Conservation (phyloP, 2,797 vertebrate species). For the Megalops cyprinoides region DNA sequence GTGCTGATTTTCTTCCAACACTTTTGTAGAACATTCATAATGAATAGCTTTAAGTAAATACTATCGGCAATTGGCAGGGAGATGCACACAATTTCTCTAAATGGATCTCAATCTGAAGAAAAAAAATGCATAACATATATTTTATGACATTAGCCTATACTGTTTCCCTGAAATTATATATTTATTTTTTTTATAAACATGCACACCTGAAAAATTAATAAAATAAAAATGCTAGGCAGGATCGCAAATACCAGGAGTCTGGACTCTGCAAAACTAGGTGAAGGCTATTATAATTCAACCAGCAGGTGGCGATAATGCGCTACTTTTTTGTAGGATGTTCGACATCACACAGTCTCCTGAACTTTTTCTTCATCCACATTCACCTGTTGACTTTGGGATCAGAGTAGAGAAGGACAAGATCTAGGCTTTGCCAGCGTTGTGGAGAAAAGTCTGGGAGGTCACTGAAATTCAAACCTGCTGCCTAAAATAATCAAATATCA, state of each 20-base stretch:
- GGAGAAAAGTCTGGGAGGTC: background rate
- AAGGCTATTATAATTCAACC: slow-evolving; percentile 47
- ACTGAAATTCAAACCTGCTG: slow-evolving; percentile 7
- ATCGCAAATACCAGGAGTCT: background rate
- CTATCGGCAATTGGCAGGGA: no score
- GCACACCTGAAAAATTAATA: no score
- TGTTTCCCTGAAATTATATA: no score
- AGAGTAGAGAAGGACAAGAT: slow-evolving; percentile 46
- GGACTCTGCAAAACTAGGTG: background rate
- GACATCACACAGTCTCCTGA: background rate
- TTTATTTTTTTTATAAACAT: no score
- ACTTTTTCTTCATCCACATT: background rate
- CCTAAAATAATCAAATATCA: background rate
- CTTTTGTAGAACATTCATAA: no score
- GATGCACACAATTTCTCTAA: no score
- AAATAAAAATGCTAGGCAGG: background rate
- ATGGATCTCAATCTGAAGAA: background rate
- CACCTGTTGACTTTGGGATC: slow-evolving; percentile 41
- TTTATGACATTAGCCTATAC: background rate
- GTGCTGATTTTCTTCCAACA: no score
- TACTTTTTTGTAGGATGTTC: background rate
- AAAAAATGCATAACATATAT: no score
- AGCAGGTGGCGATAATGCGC: slow-evolving; percentile 62
- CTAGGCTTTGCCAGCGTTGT: slow-evolving; percentile 28
- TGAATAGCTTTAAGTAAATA: no score